Evolutionary conservation across 2,797 vertebrate genomes (phyloP).

Genomic region (Silurus aristotelis): DNA sequence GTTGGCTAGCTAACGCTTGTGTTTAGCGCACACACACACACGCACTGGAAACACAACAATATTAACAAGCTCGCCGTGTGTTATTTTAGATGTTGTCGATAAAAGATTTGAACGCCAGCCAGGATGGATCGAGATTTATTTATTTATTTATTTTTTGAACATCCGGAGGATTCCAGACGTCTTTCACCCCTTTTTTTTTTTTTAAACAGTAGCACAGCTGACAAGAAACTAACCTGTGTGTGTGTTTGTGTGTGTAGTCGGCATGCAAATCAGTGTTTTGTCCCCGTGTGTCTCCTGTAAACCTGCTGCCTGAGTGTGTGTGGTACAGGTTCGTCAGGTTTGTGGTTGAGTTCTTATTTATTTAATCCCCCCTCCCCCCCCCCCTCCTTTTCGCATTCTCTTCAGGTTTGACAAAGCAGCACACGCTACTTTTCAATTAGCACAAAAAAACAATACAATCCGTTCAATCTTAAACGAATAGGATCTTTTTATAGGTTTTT

Average conservation of each 20-base stretch:
- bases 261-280: not conserved
- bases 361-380: no score
- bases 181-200: no score
- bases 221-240: not conserved
- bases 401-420: no score
- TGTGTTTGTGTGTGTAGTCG: not conserved
- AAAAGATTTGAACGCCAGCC: not conserved
- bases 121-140: no score
- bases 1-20: not conserved
- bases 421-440: no score
- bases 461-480: no score
- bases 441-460: no score
- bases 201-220: not conserved
- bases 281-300: not conserved
- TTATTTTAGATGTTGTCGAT: not conserved
- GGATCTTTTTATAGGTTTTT: no score
- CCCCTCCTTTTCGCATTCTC: not conserved
- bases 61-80: not conserved
- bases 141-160: no score
- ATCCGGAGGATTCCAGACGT: no score
- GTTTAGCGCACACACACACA: not conserved
- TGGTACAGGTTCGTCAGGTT: conserved; percentile 25
- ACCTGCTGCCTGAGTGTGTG: not conserved
- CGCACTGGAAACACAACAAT: not conserved
- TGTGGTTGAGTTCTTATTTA: not conserved